These are phyloP conservation scores for Coluber constrictor DNA, from an alignment of 2,797 vertebrate species.

Conservation along the genomic window DNA sequence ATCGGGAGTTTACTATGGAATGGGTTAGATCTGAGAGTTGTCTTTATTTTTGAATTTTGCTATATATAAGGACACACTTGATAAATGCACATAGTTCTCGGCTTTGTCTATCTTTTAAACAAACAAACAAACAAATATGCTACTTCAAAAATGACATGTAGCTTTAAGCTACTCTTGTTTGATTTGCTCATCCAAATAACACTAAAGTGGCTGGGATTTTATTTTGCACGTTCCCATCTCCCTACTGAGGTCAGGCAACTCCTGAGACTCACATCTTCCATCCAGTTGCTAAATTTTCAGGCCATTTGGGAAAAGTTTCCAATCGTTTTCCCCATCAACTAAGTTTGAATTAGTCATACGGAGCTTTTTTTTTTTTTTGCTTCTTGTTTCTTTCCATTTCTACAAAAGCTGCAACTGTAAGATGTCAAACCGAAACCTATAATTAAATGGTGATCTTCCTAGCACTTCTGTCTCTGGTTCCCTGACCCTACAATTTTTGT, in stretches of 20 bases:
- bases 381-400: constrained; percentile 40
- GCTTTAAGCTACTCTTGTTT: constrained; percentile 30
- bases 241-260: constrained; percentile 49
- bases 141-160: constrained; percentile 49
- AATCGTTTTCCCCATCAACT: constrained; percentile 32
- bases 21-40: neutral
- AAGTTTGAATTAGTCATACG: constrained; percentile 6
- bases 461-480: constrained; percentile 1
- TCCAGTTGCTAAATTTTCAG: constrained; percentile 10
- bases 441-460: constrained; percentile 44
- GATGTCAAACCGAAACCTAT: constrained; percentile 44
- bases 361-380: constrained; percentile 21
- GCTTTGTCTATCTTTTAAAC: neutral
- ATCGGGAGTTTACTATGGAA: neutral
- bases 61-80: neutral
- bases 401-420: constrained; percentile 33
- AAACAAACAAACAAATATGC: neutral
- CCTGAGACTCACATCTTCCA: constrained; percentile 38
- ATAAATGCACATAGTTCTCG: neutral
- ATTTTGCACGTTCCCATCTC: constrained; percentile 29
- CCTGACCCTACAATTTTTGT: constrained; percentile 35
- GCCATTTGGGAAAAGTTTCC: constrained; percentile 19
- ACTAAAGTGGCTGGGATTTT: constrained; percentile 34
- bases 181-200: constrained; percentile 48
- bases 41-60: neutral